A percentile compares a stretch with the other conserved stretches of the same genome.
Evolutionary conservation across 2,888 invertebrate genomes (phyloP).

Genomic region (Pristionchus fissidentatus): DNA sequence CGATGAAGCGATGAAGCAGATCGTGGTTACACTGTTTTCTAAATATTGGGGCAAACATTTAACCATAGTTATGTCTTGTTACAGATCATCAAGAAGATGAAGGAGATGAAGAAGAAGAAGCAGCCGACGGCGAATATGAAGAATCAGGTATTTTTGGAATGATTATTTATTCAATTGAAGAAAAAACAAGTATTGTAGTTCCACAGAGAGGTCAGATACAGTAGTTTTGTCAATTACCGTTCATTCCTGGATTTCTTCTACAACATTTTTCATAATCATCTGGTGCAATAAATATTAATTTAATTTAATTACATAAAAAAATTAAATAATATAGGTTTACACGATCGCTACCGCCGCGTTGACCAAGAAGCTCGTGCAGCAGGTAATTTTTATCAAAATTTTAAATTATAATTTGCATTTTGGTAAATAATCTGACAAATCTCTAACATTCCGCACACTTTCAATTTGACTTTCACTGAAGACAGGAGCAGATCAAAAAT

Average conservation of each 20-base stretch:
- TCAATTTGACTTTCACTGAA: too few relatives aligned
- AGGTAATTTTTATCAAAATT: too few relatives aligned
- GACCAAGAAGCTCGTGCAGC: constrained; percentile 8
- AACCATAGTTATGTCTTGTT: neutral
- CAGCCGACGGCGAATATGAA: neutral
- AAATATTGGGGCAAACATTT: neutral
- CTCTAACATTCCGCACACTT: neutral
- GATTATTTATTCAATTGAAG: too few relatives aligned
- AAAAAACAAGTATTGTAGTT: too few relatives aligned
- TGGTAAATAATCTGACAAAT: too few relatives aligned
- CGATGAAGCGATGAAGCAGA: neutral
- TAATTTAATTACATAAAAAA: neutral
- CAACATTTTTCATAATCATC: too few relatives aligned
- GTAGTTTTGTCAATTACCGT: too few relatives aligned
- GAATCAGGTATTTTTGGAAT: neutral
- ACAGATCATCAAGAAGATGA: constrained; percentile 24
- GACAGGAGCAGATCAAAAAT: too few relatives aligned
- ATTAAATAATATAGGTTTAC: neutral
- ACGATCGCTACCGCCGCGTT: neutral
- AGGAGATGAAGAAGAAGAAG: constrained; percentile 28
- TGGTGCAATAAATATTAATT: too few relatives aligned
- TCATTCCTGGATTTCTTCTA: too few relatives aligned
- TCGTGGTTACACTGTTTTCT: neutral
- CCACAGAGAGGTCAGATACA: too few relatives aligned
- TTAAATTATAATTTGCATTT: too few relatives aligned